Percentiles rank a stretch among this genome's conserved stretches.
Evolutionary conservation across 2,113 vertebrate species (phyloP).

Genomic region (Daboia siamensis): DNA sequence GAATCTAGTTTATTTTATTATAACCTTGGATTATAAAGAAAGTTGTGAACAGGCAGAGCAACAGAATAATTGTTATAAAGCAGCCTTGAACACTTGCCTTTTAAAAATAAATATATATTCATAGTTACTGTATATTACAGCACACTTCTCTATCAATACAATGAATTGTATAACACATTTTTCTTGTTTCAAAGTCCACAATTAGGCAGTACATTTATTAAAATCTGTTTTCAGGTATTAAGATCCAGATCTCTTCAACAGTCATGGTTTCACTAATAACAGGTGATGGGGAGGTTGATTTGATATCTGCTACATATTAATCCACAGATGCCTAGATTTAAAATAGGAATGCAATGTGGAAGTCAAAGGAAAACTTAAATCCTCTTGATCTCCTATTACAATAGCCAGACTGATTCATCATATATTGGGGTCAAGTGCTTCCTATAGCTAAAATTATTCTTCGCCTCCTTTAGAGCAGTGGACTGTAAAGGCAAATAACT

Average conservation of each 20-base stretch:
- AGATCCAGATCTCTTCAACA: not conserved
- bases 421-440: not conserved
- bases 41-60: not conserved
- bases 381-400: not conserved
- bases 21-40: not conserved
- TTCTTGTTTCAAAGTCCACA: rapidly evolving
- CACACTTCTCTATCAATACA: not conserved
- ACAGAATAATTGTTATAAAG: not conserved
- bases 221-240: not conserved
- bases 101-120: not conserved
- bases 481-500: not conserved
- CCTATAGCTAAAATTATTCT: not conserved
- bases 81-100: not conserved
- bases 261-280: not conserved
- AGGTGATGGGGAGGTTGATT: not conserved
- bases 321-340: not conserved
- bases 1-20: not conserved
- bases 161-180: not conserved
- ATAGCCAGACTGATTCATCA: not conserved
- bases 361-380: not conserved
- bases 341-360: not conserved
- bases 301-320: not conserved
- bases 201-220: not conserved
- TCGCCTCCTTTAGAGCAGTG: not conserved
- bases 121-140: rapidly evolving